Base-by-base conservation (phyloP, 2,113 vertebrate species). In the Festucalex cinctus region DNA sequence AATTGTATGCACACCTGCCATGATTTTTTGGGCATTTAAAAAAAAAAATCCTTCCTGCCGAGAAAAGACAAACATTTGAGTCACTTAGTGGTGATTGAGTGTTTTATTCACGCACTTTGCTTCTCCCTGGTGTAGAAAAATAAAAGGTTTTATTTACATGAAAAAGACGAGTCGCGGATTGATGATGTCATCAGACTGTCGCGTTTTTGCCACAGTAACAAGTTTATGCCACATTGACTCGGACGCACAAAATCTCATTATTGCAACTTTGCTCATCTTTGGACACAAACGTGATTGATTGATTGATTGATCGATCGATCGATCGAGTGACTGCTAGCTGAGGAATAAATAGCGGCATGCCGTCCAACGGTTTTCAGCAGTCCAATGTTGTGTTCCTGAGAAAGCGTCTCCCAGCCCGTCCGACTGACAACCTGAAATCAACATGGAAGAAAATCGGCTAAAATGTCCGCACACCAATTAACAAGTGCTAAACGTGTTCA, bases 121-220 rank as follows among this genome's bases (percentile, higher is more conserved):
- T 54, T 54, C 13, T 65, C 54, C 59, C 48, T n/a, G 51, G 53
- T 66, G 83, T 80, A 93, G 69, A 91, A 93, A 93, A 93, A 93
- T 93, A 93, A 88, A n/a, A 91, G 82, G 85, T 91, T 89, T 91
- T 87, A 90, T 87, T 77, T 91, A 92, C 89, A 91, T 81, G 76
- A 82, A 49, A 70, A 58, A 69, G 41, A 24, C 39, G 22, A 20
- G 46, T 48, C 43, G 16, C 43, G 17, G 17, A 19, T 19, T 46
- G 44, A 60, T 36, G 35, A 60, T 14, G 58, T 39, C 39, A 32
- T 62, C 37, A 60, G 26, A 32, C 54, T 28, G 54, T 32, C 54
- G 19, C 14, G 26, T 19, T 26, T 57, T 7, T n/a, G 54, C 54
- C 54, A 32, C 5, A 28, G 54, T 16, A 17, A 58, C 26, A 2